Percentiles rank a stretch among this genome's conserved stretches.
Evolutionary conservation across 1,140 invertebrate genomes (phyloP).

Genomic region (Phymorhynchus buccinoides): DNA sequence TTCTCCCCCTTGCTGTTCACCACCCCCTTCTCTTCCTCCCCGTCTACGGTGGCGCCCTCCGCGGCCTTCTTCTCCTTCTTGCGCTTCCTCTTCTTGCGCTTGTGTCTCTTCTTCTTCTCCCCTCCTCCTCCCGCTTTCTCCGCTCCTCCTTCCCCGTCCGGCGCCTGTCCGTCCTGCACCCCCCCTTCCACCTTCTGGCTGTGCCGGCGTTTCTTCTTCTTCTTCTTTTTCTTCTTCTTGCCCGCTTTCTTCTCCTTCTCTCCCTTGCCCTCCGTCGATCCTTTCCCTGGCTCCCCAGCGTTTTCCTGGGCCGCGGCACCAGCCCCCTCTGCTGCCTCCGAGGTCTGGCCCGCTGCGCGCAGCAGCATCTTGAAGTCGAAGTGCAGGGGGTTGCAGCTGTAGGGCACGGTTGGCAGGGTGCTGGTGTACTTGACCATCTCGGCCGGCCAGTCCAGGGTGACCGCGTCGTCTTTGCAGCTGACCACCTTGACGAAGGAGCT

Average conservation of each 20-base stretch:
- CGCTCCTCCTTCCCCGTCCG: conserved; percentile 34
- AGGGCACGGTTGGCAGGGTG: conserved; percentile 53
- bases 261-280: conserved; percentile 27
- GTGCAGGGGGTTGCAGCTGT: conserved; percentile 64
- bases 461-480: conserved; percentile 57
- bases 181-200: conserved; percentile 46
- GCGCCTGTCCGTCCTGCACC: conserved; percentile 21
- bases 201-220: conserved; percentile 45
- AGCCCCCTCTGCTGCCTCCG: background rate
- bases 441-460: conserved; percentile 63
- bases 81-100: conserved; percentile 42
- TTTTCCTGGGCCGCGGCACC: conserved; percentile 14
- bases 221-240: conserved; percentile 47
- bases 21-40: conserved; percentile 8
- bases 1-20: conserved; percentile 31
- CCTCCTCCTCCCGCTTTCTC: conserved; percentile 14
- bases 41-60: conserved; percentile 15
- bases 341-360: background rate
- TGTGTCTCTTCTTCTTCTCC: conserved; percentile 47
- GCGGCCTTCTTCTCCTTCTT: conserved; percentile 40
- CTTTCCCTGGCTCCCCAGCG: background rate
- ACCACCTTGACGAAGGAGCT: conserved; percentile 57
- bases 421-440: conserved; percentile 64
- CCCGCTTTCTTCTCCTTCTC: conserved; percentile 35
- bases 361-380: conserved; percentile 63